phyloP scores from a whole-genome alignment of 1,140 invertebrate genomes.

The Theocolax elegans region DNA sequence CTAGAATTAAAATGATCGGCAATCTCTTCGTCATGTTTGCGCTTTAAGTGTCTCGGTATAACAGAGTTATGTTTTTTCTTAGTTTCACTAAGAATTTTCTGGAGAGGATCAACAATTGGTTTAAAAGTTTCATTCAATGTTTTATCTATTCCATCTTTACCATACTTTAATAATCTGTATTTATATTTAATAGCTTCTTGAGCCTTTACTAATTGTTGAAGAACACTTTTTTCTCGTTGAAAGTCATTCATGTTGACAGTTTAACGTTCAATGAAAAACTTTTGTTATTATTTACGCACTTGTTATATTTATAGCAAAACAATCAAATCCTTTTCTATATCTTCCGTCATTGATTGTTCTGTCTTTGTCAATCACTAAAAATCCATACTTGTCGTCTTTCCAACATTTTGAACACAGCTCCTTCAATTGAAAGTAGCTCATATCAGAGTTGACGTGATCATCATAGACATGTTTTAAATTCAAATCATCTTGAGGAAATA shows the following conservation, averaged over 20 bases:
- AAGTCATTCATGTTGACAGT: background rate
- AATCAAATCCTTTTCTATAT: conserved; percentile 19
- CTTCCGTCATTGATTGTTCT: background rate
- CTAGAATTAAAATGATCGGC: too few species aligned
- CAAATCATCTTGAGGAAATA: background rate
- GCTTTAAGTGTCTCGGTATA: too few species aligned
- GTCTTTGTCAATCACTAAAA: conserved; percentile 32
- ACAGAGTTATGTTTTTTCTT: too few species aligned
- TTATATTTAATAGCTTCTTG: background rate
- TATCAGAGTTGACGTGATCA: background rate
- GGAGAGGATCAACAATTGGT: background rate
- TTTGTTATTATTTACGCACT: background rate
- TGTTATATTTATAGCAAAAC: conserved; percentile 23
- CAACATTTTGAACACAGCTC: conserved; percentile 37
- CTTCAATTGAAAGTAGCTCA: conserved; percentile 20
- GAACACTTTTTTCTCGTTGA: background rate
- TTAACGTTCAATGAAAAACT: background rate
- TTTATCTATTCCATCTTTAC: background rate
- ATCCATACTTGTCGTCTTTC: conserved; percentile 33
- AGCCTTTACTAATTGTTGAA: background rate
- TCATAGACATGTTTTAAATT: background rate
- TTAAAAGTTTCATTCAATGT: background rate
- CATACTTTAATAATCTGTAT: background rate
- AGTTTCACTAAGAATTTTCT: background rate
- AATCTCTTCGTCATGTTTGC: too few species aligned